Percentiles rank a stretch among this genome's conserved stretches.
Conservation (phyloP, 2,113 vertebrate genomes). For the Ammodytes marinus region DNA sequence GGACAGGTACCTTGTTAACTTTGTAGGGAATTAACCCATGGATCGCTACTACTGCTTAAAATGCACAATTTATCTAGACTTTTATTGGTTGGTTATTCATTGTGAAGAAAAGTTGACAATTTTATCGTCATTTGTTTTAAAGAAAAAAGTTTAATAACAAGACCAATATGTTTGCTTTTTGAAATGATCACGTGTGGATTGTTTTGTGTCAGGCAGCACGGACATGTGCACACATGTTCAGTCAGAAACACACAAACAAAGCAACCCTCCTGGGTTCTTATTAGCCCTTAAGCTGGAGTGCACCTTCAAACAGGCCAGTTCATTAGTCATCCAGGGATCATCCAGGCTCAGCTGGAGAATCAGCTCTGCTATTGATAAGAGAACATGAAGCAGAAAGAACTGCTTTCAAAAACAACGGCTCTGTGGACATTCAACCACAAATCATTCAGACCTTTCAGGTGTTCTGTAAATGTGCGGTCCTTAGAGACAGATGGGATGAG, state of each 20-base stretch:
- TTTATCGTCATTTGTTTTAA: too few species aligned
- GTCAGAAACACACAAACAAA: constrained; percentile 1
- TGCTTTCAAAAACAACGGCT: constrained; percentile 51
- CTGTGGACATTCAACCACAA: constrained; percentile 21
- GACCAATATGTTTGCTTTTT: neutral
- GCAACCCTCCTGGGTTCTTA: constrained; percentile 68
- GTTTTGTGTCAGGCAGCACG: neutral
- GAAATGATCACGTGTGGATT: neutral
- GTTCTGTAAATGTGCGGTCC: constrained; percentile 13
- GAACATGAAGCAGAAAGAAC: constrained; percentile 66
- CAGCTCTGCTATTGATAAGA: constrained; percentile 56
- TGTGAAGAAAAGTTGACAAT: too few species aligned
- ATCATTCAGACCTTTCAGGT: constrained; percentile 53
- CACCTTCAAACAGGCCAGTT: constrained; percentile 64
- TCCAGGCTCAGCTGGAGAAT: constrained; percentile 52
- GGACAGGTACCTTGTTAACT: constrained; percentile 47
- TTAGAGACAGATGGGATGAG: neutral
- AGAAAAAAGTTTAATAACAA: neutral
- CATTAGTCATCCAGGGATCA: constrained; percentile 69
- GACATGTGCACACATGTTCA: constrained; percentile 6
- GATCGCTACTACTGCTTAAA: constrained; percentile 17
- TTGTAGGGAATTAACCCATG: constrained; percentile 11
- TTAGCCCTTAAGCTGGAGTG: constrained; percentile 67
- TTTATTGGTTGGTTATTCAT: neutral
- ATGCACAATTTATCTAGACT: neutral